A percentile compares a stretch with the other conserved stretches of the same genome.
Evolutionary conservation across 2,888 invertebrate genomes (phyloP).

Genomic region (Tethea ocularis): DNA sequence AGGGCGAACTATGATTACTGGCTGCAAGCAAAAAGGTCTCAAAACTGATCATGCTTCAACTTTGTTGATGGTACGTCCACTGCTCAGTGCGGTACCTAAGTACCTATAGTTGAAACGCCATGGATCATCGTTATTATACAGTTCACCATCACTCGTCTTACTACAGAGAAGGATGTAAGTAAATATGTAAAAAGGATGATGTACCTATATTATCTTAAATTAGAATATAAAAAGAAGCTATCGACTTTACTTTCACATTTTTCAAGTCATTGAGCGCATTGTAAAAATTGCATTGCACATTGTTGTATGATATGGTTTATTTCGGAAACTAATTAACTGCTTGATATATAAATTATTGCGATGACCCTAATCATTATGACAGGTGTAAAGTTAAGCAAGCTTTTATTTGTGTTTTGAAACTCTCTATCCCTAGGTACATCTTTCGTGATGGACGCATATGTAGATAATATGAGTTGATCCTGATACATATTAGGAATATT

Average conservation of each 20-base stretch:
- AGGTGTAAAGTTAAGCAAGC: background rate
- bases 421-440: background rate
- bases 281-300: too few species aligned
- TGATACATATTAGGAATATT: background rate
- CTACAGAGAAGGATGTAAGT: background rate
- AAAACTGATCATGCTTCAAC: too few species aligned
- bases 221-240: background rate
- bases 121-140: background rate
- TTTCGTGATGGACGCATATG: background rate
- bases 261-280: background rate
- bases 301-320: too few species aligned
- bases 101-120: background rate
- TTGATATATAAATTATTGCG: too few species aligned
- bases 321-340: too few species aligned
- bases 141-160: background rate
- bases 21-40: too few species aligned
- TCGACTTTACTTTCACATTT: background rate
- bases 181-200: background rate
- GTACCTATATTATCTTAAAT: background rate
- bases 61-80: too few species aligned
- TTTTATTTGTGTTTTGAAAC: background rate
- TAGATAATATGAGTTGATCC: background rate
- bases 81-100: too few species aligned
- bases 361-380: too few species aligned
- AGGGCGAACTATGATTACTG: too few species aligned